These are phyloP conservation scores for Lasioglossum figueresi DNA, from an alignment of 2,888 invertebrate species.

Conservation along the genomic window DNA sequence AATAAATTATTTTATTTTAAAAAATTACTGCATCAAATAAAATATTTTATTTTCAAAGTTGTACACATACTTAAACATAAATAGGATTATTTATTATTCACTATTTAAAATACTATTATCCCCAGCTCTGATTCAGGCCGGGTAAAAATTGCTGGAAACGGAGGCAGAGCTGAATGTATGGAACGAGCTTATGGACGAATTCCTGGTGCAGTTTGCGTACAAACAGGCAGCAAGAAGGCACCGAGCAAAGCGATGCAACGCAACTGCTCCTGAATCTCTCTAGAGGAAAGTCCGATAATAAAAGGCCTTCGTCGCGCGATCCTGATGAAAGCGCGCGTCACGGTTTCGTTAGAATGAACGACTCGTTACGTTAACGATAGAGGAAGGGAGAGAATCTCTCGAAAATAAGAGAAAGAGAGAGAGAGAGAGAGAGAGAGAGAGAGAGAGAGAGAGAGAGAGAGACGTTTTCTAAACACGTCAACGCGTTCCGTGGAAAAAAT, in stretches of 20 bases:
- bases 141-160: neutral
- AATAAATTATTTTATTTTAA: too few relatives aligned
- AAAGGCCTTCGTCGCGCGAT: slow-evolving; percentile 39
- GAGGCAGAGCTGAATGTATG: neutral
- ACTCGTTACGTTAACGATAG: slow-evolving; percentile 54
- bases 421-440: neutral
- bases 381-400: neutral
- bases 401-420: neutral
- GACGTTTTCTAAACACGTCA: slow-evolving; percentile 12
- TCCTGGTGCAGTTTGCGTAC: slow-evolving; percentile 72
- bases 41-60: too few relatives aligned
- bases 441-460: neutral
- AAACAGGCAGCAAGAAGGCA: slow-evolving; percentile 82
- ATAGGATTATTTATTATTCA: too few relatives aligned
- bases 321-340: slow-evolving; percentile 22
- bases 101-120: too few relatives aligned
- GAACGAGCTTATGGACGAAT: slow-evolving; percentile 60
- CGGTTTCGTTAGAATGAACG: slow-evolving; percentile 6
- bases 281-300: slow-evolving; percentile 27
- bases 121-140: neutral
- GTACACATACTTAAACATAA: too few relatives aligned
- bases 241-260: slow-evolving; percentile 76
- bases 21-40: too few relatives aligned
- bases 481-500: slow-evolving; percentile 25
- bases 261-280: slow-evolving; percentile 72